A percentile compares a stretch with the other conserved stretches of the same genome.
These are phyloP conservation scores for Carettochelys insculpta DNA, from an alignment of 2,113 vertebrate genomes.

Conservation along the genomic window DNA sequence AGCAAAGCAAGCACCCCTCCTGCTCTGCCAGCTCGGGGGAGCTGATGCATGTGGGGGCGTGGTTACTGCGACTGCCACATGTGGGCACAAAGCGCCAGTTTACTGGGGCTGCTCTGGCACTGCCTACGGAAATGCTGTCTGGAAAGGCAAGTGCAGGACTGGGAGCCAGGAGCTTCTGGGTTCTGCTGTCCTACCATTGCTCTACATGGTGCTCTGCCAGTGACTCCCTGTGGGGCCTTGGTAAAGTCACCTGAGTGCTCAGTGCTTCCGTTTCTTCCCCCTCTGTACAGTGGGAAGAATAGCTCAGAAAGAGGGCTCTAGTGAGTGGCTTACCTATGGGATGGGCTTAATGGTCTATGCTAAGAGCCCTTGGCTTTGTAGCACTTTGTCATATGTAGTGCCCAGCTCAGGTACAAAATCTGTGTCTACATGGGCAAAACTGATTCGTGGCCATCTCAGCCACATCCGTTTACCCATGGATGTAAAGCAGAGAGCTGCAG, in stretches of 20 bases:
- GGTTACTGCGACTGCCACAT: background rate
- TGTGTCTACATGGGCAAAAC: too few relatives aligned
- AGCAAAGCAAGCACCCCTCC: background rate
- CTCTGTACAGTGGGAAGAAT: background rate
- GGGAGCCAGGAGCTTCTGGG: background rate
- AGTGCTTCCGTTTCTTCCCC: background rate
- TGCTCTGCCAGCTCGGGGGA: rapidly evolving
- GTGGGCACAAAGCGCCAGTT: rapidly evolving
- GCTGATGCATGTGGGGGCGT: too few relatives aligned
- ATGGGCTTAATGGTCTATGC: background rate
- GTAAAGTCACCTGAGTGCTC: background rate
- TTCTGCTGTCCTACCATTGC: rapidly evolving
- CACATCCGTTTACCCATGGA: too few relatives aligned
- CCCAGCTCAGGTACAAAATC: too few relatives aligned
- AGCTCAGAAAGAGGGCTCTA: background rate
- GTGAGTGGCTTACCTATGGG: rapidly evolving
- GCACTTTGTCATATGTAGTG: background rate
- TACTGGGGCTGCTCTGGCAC: rapidly evolving
- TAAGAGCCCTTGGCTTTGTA: background rate
- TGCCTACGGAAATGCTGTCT: background rate
- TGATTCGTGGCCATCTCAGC: too few relatives aligned
- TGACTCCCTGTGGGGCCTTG: too few relatives aligned
- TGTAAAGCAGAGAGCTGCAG: too few relatives aligned
- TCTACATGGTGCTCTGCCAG: background rate
- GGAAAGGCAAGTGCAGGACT: background rate